phyloP scores from a whole-genome alignment of 2,113 vertebrate species.

The Sander vitreus region DNA sequence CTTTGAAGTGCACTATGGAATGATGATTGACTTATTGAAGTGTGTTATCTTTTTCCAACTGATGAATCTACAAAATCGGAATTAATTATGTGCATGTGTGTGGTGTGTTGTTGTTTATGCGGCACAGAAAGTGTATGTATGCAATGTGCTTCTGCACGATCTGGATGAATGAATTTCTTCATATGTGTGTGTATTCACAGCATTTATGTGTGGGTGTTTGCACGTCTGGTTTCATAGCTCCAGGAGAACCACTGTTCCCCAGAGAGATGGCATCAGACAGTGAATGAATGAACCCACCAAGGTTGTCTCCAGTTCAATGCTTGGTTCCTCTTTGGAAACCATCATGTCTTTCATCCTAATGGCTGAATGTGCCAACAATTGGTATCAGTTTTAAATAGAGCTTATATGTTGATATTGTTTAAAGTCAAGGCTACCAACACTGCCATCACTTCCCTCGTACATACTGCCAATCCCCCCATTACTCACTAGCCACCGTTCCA shows the following conservation, averaged over 20 bases:
- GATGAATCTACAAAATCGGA: not conserved
- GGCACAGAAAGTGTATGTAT: not conserved
- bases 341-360: constrained; percentile 33
- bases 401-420: constrained; percentile 33
- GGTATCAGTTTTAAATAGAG: constrained; percentile 8
- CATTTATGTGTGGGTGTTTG: constrained; percentile 23
- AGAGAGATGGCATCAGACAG: constrained; percentile 24
- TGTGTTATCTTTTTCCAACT: not conserved
- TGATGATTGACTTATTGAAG: not conserved
- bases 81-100: not conserved
- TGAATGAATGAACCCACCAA: constrained; percentile 21
- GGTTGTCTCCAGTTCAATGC: constrained; percentile 35
- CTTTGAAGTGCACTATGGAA: not conserved
- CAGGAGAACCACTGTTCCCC: not conserved
- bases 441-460: constrained; percentile 24
- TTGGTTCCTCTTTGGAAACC: constrained; percentile 14
- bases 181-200: not conserved
- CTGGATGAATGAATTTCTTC: constrained; percentile 12
- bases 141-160: not conserved
- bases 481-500: constrained; percentile 16
- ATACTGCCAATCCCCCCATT: constrained; percentile 17
- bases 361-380: not conserved
- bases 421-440: constrained; percentile 39
- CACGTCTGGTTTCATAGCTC: not conserved
- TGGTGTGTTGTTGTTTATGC: not conserved